Percentiles rank a stretch among this genome's conserved stretches.
Evolutionary conservation across 92 coral and sea anemone species (phyloP).

Genomic region (Isaurus tuberculatus): DNA sequence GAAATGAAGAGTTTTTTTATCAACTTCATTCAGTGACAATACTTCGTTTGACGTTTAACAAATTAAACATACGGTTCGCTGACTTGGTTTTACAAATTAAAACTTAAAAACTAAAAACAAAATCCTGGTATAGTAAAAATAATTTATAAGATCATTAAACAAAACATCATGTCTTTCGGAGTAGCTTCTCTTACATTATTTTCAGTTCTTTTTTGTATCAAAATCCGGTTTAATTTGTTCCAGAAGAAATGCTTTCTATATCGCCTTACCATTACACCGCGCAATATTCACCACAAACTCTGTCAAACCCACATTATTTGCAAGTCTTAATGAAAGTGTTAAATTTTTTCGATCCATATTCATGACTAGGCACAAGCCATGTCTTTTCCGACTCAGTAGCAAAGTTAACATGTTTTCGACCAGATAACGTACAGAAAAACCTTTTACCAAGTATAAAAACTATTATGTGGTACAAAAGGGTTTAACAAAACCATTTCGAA

Average conservation of each 20-base stretch:
- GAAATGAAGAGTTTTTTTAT: not conserved
- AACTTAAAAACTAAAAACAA: not conserved
- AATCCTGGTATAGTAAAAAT: not conserved
- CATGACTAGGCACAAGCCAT: not conserved
- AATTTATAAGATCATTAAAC: too few relatives aligned
- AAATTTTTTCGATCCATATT: not conserved
- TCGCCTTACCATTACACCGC: not conserved
- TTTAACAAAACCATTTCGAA: too few relatives aligned
- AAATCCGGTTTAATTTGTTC: not conserved
- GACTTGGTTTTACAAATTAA: not conserved
- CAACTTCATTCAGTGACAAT: not conserved
- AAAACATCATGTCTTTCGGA: too few relatives aligned
- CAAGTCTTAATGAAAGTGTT: not conserved
- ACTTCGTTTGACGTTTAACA: not conserved
- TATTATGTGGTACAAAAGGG: too few relatives aligned
- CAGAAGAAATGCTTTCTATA: not conserved
- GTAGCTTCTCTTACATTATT: too few relatives aligned
- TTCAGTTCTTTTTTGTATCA: not conserved
- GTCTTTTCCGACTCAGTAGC: not conserved
- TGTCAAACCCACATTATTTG: not conserved
- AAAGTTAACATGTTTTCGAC: not conserved
- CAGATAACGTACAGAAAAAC: too few relatives aligned
- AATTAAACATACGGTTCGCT: not conserved
- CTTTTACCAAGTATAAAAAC: too few relatives aligned
- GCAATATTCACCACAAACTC: not conserved